Conservation (phyloP, 1,140 invertebrate species). For the Listronotus oregonensis region DNA sequence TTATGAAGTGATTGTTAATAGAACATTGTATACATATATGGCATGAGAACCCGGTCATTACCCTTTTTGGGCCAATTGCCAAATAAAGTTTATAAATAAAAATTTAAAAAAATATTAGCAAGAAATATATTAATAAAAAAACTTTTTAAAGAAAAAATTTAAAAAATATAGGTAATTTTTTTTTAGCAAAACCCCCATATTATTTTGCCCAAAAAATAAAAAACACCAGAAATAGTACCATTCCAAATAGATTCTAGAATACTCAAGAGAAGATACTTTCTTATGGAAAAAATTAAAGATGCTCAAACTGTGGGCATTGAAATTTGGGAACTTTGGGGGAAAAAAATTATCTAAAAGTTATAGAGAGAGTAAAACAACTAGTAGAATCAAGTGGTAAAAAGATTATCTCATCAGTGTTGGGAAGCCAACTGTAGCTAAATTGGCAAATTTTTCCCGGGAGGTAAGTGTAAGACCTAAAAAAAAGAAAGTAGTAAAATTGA, state of each 20-base stretch:
- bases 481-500: too few relatives aligned
- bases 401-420: slow-evolving; percentile 89
- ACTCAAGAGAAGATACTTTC: slow-evolving; percentile 79
- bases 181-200: slow-evolving; percentile 59
- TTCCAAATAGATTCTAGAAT: slow-evolving; percentile 60
- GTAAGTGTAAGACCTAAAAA: slow-evolving; percentile 64
- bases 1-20: too few relatives aligned
- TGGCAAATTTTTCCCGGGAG: slow-evolving; percentile 84
- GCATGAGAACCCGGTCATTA: too few relatives aligned
- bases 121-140: too few relatives aligned
- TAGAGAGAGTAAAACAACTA: slow-evolving; percentile 75
- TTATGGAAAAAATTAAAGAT: slow-evolving; percentile 89
- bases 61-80: too few relatives aligned
- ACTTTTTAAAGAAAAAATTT: too few relatives aligned
- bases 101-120: too few relatives aligned
- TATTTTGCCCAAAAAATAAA: slow-evolving; percentile 56
- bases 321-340: slow-evolving; percentile 86
- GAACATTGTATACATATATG: too few relatives aligned
- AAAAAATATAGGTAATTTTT: too few relatives aligned
- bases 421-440: slow-evolving; percentile 88
- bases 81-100: too few relatives aligned
- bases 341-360: slow-evolving; percentile 76
- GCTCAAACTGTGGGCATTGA: slow-evolving; percentile 85
- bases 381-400: slow-evolving; percentile 79
- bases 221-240: slow-evolving; percentile 51